Percentiles rank a stretch among this genome's conserved stretches.
Evolutionary conservation across 2,888 invertebrate species (phyloP).

Genomic region (Lepidocyrtinus sp.): DNA sequence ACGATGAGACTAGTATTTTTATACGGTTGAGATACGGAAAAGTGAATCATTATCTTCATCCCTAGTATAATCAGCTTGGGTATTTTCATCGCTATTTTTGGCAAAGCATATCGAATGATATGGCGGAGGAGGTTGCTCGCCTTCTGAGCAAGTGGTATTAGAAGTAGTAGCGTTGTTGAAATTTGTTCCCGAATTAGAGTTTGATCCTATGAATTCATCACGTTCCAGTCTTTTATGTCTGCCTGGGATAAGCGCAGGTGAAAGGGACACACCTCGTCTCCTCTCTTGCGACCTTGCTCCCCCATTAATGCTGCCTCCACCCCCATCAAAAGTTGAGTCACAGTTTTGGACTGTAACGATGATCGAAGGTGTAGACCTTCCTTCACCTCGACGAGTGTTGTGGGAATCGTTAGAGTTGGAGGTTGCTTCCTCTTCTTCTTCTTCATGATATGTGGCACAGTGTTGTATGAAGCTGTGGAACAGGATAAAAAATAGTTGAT

Average conservation of each 20-base stretch:
- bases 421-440: constrained; percentile 16
- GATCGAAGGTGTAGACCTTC: constrained; percentile 21
- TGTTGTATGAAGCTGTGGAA: constrained; percentile 45
- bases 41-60: constrained; percentile 3
- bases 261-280: constrained; percentile 1
- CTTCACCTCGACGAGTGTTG: constrained; percentile 20
- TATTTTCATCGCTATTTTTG: constrained; percentile 21
- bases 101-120: constrained; percentile 48
- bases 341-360: constrained; percentile 17
- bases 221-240: constrained; percentile 44
- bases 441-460: constrained; percentile 48
- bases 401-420: constrained; percentile 7
- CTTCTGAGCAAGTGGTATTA: not conserved
- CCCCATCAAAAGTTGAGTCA: not conserved
- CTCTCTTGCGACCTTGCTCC: constrained; percentile 5
- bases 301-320: not conserved
- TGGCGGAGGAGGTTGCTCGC: constrained; percentile 44
- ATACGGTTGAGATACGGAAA: constrained; percentile 3
- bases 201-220: constrained; percentile 18
- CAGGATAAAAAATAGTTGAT: not conserved
- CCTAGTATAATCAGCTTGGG: not conserved
- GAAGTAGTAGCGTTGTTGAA: constrained; percentile 9
- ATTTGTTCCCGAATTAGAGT: not conserved
- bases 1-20: not conserved
- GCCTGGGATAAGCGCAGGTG: constrained; percentile 4